These are phyloP conservation scores for Echiichthys vipera DNA, from an alignment of 2,797 vertebrate species.

Conservation along the genomic window DNA sequence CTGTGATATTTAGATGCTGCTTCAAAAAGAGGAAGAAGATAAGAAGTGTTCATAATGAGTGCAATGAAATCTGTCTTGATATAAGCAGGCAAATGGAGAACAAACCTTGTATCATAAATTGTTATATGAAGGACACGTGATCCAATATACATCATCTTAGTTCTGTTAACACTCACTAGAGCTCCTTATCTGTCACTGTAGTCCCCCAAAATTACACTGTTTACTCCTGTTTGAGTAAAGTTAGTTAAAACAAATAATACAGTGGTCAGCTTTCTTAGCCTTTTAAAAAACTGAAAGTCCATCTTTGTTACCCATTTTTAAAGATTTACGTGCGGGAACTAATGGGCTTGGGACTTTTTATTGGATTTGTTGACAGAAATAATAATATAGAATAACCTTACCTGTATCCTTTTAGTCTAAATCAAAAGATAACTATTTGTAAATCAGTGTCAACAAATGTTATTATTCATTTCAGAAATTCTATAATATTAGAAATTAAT, in stretches of 20 bases:
- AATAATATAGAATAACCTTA: neutral
- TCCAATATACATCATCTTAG: neutral
- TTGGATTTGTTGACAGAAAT: neutral
- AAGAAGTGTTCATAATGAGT: constrained; percentile 1
- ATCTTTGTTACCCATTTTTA: neutral
- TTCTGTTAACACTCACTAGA: neutral
- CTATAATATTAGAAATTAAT: neutral
- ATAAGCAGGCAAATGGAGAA: neutral
- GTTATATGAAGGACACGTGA: neutral
- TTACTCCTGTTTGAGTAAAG: neutral
- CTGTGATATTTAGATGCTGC: neutral
- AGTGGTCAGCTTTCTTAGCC: neutral
- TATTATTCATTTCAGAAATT: neutral
- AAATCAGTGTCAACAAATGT: neutral
- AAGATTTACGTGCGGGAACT: neutral
- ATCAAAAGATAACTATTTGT: neutral
- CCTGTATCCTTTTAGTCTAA: neutral
- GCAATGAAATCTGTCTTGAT: neutral
- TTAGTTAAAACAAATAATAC: too few relatives aligned
- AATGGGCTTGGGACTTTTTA: neutral
- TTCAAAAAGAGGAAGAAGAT: neutral
- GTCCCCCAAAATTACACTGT: neutral
- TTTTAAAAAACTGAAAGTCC: too few relatives aligned
- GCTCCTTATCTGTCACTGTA: neutral
- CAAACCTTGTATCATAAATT: neutral